Conservation (phyloP, 2,797 vertebrate species). For the Hemitrygon akajei region DNA sequence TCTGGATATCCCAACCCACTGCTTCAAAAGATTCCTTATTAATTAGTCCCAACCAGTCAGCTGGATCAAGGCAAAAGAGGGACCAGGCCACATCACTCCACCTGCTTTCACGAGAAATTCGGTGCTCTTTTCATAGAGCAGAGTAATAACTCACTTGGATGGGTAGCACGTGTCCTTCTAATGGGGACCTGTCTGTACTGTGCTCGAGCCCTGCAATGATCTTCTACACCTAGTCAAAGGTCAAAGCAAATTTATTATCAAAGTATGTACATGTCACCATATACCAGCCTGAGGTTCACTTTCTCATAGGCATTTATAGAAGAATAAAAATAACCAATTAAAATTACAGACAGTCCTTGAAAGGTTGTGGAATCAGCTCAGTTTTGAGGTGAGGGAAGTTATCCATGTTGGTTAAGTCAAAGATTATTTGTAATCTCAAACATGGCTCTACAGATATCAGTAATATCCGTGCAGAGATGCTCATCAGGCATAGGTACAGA, state of each 20-base stretch:
- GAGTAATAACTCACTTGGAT: neutral
- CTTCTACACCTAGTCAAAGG: neutral
- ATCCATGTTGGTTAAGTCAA: no score
- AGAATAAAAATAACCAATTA: no score
- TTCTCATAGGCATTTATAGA: no score
- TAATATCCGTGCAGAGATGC: neutral
- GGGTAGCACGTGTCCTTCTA: neutral
- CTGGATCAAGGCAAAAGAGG: neutral
- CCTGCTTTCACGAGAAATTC: neutral
- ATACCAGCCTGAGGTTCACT: no score
- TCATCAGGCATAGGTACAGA: neutral
- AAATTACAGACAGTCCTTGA: no score
- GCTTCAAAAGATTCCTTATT: neutral
- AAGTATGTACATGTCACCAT: no score
- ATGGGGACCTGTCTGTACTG: neutral
- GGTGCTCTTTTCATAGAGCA: neutral
- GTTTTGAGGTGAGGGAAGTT: no score
- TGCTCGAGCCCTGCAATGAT: neutral
- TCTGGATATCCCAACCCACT: neutral
- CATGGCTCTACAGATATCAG: neutral
- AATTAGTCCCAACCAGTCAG: neutral
- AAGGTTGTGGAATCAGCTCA: no score
- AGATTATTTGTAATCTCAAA: neutral
- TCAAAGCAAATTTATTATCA: no score
- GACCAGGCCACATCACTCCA: neutral